Base-by-base conservation (phyloP, 1,140 invertebrate genomes). In the Parasteatoda tepidariorum region DNA sequence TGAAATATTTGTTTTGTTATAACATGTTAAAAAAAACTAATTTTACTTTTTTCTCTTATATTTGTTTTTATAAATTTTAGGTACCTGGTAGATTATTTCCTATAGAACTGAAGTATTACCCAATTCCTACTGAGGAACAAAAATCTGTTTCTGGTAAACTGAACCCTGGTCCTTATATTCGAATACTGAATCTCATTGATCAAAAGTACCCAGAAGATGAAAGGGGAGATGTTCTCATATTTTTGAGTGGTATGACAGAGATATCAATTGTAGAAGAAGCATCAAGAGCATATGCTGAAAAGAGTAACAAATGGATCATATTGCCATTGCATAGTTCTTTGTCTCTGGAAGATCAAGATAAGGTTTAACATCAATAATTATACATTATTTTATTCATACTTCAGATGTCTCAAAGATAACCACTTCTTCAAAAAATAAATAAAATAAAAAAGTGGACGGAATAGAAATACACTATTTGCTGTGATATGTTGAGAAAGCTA, bases 191-290 rank as follows among this genome's bases (percentile, higher is more conserved):
- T 88, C 90, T 95, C 75, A 98, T 99, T 87, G 87, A 87, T 59
- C 83, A 85, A 68, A 87, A 89, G 86, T 89, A 92, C 89, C 88
- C 89, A 92, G 92, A 89, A 62, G 91, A 92, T 74, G 97, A 99
- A 90, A 92, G 97, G 87, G 98, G 98, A 0, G 98, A 99, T 91
- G 90, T 99, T 5, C 90, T 99, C 4, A 95, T 99, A 85, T 99
- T 99, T 90, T 90, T 99, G 83, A 98, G 96, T 88, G 98, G 98
- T 24, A 94, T 98, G 86, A 94, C 94, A 87, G 98, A 99, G 91
- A 99, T 99, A 85, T 94, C 94, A 62, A 92, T 93, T 0, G 92
- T 99, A 7, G 94, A 94, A 41, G 96, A 98, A 86, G 96, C 96
- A 24, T 93, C 95, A 0, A 92, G 93, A 85, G 92, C 94, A 85